phyloP scores from a whole-genome alignment of 64 coral and sea anemone genomes.

The Stylophora pistillata region DNA sequence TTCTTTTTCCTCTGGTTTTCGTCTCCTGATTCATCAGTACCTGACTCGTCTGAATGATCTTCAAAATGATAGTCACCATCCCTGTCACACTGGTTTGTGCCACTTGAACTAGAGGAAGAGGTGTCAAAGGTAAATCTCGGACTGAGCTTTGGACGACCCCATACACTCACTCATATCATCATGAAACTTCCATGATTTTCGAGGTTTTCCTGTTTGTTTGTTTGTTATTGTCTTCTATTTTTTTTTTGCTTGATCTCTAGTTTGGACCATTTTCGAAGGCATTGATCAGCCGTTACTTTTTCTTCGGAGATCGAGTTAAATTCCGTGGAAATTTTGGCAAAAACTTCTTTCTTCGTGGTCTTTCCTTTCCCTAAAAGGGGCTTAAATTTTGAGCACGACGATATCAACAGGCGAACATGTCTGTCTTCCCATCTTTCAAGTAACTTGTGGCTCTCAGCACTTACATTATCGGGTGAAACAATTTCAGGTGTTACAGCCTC shows the following conservation, averaged over 20 bases:
- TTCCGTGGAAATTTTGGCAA: constrained; percentile 3
- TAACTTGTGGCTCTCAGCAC: too few relatives aligned
- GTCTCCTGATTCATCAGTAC: constrained; percentile 16
- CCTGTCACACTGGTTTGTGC: background rate
- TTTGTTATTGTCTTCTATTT: constrained; percentile 54
- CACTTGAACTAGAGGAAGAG: background rate
- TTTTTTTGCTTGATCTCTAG: constrained; percentile 28
- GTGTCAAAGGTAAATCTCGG: constrained; percentile 23
- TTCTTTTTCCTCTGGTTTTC: background rate
- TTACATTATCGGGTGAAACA: too few relatives aligned
- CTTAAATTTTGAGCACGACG: background rate
- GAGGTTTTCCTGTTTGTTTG: constrained; percentile 36
- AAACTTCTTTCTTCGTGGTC: constrained; percentile 21
- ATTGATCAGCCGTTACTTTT: constrained; percentile 25
- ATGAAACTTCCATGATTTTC: constrained; percentile 36
- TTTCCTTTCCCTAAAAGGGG: constrained; percentile 32
- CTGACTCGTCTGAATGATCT: constrained; percentile 26
- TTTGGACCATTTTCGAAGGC: constrained; percentile 40
- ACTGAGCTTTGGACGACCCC: constrained; percentile 13
- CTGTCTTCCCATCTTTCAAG: constrained; percentile 42
- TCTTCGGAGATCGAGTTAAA: constrained; percentile 18
- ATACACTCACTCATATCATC: constrained; percentile 29
- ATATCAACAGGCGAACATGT: constrained; percentile 4
- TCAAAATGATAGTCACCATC: background rate
- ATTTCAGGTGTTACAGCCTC: too few relatives aligned